A percentile compares a stretch with the other conserved stretches of the same genome.
These are phyloP conservation scores for Meiosimyza decipiens DNA, from an alignment of 2,888 invertebrate species.

Conservation along the genomic window DNA sequence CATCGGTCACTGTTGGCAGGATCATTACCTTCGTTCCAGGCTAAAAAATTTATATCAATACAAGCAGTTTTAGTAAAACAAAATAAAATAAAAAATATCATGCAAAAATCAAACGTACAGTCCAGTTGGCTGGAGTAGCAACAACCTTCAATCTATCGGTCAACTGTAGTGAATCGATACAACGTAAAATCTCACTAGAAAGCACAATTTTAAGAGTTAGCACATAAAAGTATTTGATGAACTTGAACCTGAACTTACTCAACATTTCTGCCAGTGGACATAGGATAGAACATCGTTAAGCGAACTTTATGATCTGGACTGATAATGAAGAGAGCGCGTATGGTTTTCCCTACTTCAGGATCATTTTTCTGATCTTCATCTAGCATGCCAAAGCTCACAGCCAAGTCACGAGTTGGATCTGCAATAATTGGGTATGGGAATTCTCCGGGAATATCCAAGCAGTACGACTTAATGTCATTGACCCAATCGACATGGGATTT, in stretches of 20 bases:
- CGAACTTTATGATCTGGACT: conserved; percentile 83
- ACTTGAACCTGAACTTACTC: conserved; percentile 71
- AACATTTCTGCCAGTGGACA: conserved; percentile 87
- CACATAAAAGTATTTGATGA: conserved; percentile 13
- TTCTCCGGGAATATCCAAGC: conserved; percentile 75
- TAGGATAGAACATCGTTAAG: conserved; percentile 85
- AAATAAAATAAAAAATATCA: conserved; percentile 43
- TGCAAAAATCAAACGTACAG: conserved; percentile 68
- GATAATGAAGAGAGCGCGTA: conserved; percentile 82
- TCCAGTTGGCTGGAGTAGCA: conserved; percentile 90
- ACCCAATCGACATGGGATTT: conserved; percentile 83
- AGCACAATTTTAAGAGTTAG: neutral
- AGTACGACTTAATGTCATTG: conserved; percentile 78
- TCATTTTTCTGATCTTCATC: conserved; percentile 78
- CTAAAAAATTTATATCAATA: conserved; percentile 54
- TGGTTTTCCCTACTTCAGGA: conserved; percentile 76
- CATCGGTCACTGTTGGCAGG: conserved; percentile 75
- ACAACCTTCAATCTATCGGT: conserved; percentile 76
- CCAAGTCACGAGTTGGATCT: conserved; percentile 78
- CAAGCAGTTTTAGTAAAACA: neutral
- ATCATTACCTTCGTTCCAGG: conserved; percentile 85
- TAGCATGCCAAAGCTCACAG: conserved; percentile 81
- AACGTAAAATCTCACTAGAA: conserved; percentile 82
- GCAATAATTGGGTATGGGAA: conserved; percentile 88
- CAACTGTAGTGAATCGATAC: conserved; percentile 85